Evolutionary conservation across 2,113 vertebrate species (phyloP).

Genomic region (Apodemus sylvaticus): DNA sequence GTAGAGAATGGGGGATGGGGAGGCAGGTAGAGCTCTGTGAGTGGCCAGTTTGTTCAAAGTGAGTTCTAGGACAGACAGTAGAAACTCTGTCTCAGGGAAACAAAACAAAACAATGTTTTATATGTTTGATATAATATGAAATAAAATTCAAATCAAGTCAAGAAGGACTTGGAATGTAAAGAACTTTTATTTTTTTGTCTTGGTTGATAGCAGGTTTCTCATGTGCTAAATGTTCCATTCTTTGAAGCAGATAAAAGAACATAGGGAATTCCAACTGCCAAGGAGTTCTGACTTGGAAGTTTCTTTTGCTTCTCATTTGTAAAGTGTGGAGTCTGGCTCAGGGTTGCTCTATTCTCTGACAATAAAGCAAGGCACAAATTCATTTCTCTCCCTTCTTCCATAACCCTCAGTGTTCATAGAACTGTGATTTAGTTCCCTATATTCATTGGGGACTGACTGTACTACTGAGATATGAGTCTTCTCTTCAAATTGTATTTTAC

Average conservation of each 20-base stretch:
- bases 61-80: neutral
- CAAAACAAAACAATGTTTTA: neutral
- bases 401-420: rapidly evolving
- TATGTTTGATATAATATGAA: constrained; percentile 38
- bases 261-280: neutral
- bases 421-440: neutral
- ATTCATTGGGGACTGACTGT: neutral
- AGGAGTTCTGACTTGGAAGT: neutral
- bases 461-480: neutral
- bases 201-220: neutral
- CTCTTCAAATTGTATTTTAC: no score
- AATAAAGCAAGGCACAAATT: neutral
- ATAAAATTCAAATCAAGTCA: constrained; percentile 60
- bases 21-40: neutral
- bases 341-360: neutral
- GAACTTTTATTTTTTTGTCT: neutral
- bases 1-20: no score
- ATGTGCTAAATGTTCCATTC: neutral
- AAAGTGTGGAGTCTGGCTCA: neutral
- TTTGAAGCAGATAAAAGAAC: neutral
- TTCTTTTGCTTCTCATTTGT: neutral
- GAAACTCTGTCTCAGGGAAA: neutral
- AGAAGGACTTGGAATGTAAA: neutral
- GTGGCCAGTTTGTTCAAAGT: neutral
- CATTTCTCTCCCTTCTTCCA: rapidly evolving